These are phyloP conservation scores for Euleptes europaea DNA, from an alignment of 2,113 vertebrate species.

Conservation along the genomic window DNA sequence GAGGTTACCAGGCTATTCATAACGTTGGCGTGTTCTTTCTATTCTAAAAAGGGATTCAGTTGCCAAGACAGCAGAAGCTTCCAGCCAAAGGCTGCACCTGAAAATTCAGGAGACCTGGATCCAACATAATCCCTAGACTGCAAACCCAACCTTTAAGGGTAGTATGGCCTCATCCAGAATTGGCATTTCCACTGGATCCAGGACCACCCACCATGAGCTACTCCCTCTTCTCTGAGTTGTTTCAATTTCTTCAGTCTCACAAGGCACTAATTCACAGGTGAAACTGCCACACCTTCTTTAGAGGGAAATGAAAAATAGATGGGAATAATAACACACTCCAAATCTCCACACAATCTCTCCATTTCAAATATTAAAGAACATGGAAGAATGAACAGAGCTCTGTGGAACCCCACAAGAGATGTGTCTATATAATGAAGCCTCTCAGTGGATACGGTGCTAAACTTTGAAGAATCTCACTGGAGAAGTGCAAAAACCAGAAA, in stretches of 20 bases:
- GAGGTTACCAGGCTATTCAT: not conserved
- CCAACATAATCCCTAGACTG: not conserved
- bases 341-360: not conserved
- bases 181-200: not conserved
- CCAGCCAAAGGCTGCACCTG: not conserved
- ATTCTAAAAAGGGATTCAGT: not conserved
- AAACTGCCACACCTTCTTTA: not conserved
- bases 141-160: not conserved
- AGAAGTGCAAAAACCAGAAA: constrained; percentile 40
- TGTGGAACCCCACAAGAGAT: not conserved
- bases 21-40: not conserved
- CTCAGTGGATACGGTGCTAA: constrained; percentile 30
- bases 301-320: not conserved
- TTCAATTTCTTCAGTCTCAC: not conserved
- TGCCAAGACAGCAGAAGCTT: not conserved
- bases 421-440: not conserved
- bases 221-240: not conserved
- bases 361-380: not conserved
- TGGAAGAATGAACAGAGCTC: not conserved
- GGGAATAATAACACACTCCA: not conserved
- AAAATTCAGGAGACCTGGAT: not conserved
- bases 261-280: not conserved
- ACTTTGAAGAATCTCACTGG: constrained; percentile 36
- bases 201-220: not conserved
- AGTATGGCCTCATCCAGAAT: not conserved